These are phyloP conservation scores for Calliphora vomitoria DNA, from an alignment of 2,888 invertebrate species.

Conservation along the genomic window DNA sequence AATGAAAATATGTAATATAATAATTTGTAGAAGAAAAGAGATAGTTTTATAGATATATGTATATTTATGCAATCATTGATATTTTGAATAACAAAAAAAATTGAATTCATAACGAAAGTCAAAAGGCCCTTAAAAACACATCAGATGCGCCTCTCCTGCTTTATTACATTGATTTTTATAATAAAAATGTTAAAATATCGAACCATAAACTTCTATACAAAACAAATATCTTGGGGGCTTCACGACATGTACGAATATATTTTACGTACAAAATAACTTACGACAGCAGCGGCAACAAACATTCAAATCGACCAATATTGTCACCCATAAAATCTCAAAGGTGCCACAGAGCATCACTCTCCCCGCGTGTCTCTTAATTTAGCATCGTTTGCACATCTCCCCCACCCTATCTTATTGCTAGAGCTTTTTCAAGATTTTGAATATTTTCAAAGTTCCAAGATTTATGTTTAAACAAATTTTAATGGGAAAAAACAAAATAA, in stretches of 20 bases:
- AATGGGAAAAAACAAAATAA: constrained; percentile 45
- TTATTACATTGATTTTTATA: constrained; percentile 34
- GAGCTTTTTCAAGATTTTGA: constrained; percentile 12
- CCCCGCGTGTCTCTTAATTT: constrained; percentile 20
- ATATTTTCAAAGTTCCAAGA: constrained; percentile 44
- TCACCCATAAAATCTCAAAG: constrained; percentile 60
- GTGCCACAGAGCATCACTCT: constrained; percentile 30
- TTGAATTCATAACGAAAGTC: no score
- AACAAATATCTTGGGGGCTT: constrained; percentile 64
- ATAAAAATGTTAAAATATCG: constrained; percentile 58
- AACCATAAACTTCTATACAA: constrained; percentile 48
- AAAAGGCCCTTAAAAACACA: not conserved
- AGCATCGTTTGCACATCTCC: not conserved
- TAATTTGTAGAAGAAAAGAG: no score
- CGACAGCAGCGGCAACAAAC: constrained; percentile 2
- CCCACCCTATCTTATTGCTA: not conserved
- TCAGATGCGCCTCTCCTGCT: not conserved
- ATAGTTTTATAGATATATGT: no score
- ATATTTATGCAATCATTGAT: no score
- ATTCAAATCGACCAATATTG: constrained; percentile 54
- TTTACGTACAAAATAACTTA: constrained; percentile 40
- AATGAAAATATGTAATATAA: no score
- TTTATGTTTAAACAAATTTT: constrained; percentile 61
- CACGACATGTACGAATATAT: constrained; percentile 59
- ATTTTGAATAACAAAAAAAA: no score